Conservation (phyloP, 2,888 invertebrate species). For the Drosophila siamana region DNA sequence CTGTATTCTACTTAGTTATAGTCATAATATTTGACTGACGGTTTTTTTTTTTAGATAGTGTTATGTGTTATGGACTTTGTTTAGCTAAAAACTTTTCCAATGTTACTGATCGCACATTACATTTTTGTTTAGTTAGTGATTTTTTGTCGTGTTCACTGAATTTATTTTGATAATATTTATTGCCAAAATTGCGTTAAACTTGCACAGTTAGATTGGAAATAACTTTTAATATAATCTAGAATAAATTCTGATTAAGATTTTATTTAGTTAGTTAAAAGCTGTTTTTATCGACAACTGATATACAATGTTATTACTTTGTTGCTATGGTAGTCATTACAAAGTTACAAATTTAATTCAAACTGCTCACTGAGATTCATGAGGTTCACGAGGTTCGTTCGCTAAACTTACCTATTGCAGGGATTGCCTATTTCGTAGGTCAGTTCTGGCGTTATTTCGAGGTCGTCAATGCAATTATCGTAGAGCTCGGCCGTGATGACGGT, state of each 20-base stretch:
- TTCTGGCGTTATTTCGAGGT: conserved; percentile 73
- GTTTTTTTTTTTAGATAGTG: background rate
- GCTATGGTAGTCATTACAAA: too few species aligned
- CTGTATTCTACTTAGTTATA: background rate
- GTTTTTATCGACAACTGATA: too few species aligned
- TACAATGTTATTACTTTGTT: too few species aligned
- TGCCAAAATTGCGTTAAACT: too few species aligned
- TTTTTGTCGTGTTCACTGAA: too few species aligned
- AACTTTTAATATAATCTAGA: too few species aligned
- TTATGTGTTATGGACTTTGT: background rate
- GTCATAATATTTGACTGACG: too few species aligned
- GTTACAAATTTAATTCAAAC: background rate
- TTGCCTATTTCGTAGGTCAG: conserved; percentile 82
- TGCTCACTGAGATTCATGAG: background rate
- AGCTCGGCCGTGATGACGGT: conserved; percentile 79
- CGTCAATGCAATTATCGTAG: conserved; percentile 85
- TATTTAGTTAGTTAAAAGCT: too few species aligned
- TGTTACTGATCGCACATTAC: background rate
- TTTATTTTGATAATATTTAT: too few species aligned
- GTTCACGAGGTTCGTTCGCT: background rate
- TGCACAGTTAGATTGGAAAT: too few species aligned
- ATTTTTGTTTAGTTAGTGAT: background rate
- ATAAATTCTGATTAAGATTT: too few species aligned
- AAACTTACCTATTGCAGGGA: conserved; percentile 83
- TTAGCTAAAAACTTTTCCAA: background rate